Evolutionary conservation across 2,797 vertebrate species (phyloP).

Genomic region (Xyrichtys novacula): DNA sequence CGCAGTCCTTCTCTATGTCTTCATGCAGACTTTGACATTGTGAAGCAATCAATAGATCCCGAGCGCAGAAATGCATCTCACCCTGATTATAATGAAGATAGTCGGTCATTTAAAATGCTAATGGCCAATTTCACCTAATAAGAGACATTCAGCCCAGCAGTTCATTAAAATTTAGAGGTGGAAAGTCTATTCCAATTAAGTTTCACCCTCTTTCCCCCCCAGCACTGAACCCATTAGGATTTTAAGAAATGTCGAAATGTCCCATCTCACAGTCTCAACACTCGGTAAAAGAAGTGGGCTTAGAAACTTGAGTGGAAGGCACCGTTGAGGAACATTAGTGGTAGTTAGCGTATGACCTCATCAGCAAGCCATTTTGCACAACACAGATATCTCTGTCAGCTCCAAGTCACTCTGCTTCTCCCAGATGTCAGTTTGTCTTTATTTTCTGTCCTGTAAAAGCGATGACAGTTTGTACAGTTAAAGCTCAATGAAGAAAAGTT

Average conservation of each 20-base stretch:
- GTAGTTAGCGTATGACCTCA: slow-evolving; percentile 68
- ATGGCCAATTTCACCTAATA: slow-evolving; percentile 83
- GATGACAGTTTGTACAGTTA: slow-evolving; percentile 10
- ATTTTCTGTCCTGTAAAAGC: slow-evolving; percentile 50
- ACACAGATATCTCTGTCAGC: slow-evolving; percentile 25
- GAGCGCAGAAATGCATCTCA: slow-evolving; percentile 72
- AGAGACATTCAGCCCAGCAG: slow-evolving; percentile 79
- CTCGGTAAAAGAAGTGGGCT: slow-evolving; percentile 53
- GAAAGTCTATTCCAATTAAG: slow-evolving; percentile 83
- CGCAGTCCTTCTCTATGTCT: slow-evolving; percentile 62
- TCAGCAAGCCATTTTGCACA: slow-evolving; percentile 42
- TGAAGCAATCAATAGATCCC: slow-evolving; percentile 76
- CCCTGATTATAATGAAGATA: slow-evolving; percentile 82
- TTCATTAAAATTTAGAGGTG: slow-evolving; percentile 87
- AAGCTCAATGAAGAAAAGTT: slow-evolving; percentile 6
- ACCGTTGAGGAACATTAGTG: slow-evolving; percentile 59
- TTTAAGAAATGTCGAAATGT: slow-evolving; percentile 76
- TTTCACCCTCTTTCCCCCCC: slow-evolving; percentile 59
- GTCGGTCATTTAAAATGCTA: slow-evolving; percentile 84
- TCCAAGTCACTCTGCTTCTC: slow-evolving; percentile 15
- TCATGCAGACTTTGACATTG: slow-evolving; percentile 81
- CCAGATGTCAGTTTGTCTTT: slow-evolving; percentile 20
- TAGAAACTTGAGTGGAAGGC: slow-evolving; percentile 57
- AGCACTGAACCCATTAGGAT: slow-evolving; percentile 74
- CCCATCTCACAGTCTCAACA: slow-evolving; percentile 67